Evolutionary conservation across 35 echinoderm and acorn worm genomes (phyloP).

Genomic region (Acanthaster planci): DNA sequence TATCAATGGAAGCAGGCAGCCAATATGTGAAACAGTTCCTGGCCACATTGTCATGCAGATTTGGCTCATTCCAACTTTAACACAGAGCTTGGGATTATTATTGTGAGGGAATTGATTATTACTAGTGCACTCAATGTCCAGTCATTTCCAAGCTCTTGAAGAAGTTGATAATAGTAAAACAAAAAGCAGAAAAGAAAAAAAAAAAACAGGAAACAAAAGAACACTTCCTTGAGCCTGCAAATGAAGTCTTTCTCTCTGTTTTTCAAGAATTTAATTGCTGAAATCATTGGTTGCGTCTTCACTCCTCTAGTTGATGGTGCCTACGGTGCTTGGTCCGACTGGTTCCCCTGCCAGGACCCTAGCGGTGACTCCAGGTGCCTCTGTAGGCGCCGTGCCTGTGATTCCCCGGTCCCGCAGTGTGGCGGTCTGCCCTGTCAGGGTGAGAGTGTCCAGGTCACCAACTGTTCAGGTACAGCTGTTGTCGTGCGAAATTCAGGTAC

Average conservation of each 20-base stretch:
- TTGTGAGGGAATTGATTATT: too few relatives aligned
- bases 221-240: background rate
- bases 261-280: background rate
- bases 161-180: too few relatives aligned
- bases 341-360: constrained; percentile 77
- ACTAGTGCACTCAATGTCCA: too few relatives aligned
- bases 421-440: constrained; percentile 72
- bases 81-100: too few relatives aligned
- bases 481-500: constrained; percentile 28
- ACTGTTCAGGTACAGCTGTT: constrained; percentile 83
- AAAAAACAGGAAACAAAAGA: too few relatives aligned
- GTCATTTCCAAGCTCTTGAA: too few relatives aligned
- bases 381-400: constrained; percentile 75
- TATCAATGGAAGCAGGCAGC: too few relatives aligned
- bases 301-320: constrained; percentile 64
- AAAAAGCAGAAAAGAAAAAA: too few relatives aligned
- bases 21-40: too few relatives aligned
- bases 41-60: too few relatives aligned
- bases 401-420: constrained; percentile 80
- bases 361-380: constrained; percentile 55
- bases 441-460: constrained; percentile 77
- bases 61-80: too few relatives aligned
- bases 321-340: constrained; percentile 87
- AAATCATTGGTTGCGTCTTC: background rate
- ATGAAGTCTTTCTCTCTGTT: background rate